These are phyloP conservation scores for Dendroctonus ponderosae DNA, from an alignment of 1,140 invertebrate species.

Conservation along the genomic window DNA sequence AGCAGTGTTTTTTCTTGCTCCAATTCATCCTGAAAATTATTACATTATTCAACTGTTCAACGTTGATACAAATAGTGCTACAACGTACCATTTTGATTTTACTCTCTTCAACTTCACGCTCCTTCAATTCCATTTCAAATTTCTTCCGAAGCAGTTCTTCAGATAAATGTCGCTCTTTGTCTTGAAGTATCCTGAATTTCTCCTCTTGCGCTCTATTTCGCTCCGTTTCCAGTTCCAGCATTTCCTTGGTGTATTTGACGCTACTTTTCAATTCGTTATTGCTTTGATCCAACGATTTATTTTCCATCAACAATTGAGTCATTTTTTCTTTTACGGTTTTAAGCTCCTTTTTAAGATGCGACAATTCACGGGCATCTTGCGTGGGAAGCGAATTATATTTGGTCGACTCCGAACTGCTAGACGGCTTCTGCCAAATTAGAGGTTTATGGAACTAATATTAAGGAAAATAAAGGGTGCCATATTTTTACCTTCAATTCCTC, in stretches of 20 bases:
- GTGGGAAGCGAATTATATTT: conserved; percentile 42
- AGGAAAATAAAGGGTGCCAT: background rate
- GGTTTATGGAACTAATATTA: conserved; percentile 32
- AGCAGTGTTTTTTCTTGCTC: conserved; percentile 45
- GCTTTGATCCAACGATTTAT: conserved; percentile 34
- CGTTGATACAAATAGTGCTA: background rate
- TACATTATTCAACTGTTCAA: background rate
- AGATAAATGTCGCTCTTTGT: conserved; percentile 48
- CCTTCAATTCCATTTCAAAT: conserved; percentile 54
- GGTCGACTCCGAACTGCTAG: conserved; percentile 40
- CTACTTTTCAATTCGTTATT: conserved; percentile 45
- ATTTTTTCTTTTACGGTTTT: conserved; percentile 55
- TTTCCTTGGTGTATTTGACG: conserved; percentile 55
- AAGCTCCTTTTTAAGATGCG: conserved; percentile 54
- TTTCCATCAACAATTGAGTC: conserved; percentile 42
- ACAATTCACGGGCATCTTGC: conserved; percentile 51
- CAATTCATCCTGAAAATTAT: conserved; percentile 32
- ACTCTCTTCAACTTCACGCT: conserved; percentile 49
- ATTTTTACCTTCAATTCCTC: conserved; percentile 38
- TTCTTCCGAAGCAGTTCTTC: conserved; percentile 46
- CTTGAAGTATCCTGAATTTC: conserved; percentile 46
- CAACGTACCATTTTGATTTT: conserved; percentile 47
- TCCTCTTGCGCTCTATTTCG: conserved; percentile 57
- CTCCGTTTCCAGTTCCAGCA: conserved; percentile 56
- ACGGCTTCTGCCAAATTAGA: conserved; percentile 28